A percentile compares a stretch with the other conserved stretches of the same genome.
These are phyloP conservation scores for Hycleus cichorii DNA, from an alignment of 1,140 invertebrate species.

Conservation along the genomic window DNA sequence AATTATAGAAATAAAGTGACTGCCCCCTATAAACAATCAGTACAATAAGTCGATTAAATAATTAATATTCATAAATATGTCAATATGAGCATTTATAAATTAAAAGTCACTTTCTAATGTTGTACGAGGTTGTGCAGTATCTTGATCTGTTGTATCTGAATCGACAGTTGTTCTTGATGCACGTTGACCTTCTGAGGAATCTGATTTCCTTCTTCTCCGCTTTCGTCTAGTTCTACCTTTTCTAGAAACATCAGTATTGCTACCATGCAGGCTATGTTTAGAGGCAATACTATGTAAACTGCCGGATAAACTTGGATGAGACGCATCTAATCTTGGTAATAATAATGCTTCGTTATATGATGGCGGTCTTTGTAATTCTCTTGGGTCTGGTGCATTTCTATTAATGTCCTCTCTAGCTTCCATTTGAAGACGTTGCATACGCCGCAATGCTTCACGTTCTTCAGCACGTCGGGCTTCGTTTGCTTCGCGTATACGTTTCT, in stretches of 20 bases:
- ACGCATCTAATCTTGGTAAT: constrained; percentile 55
- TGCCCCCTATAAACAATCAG: no score
- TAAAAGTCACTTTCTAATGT: constrained; percentile 33
- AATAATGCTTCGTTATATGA: constrained; percentile 66
- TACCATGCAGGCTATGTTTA: constrained; percentile 27
- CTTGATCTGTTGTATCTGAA: constrained; percentile 20
- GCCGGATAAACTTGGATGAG: constrained; percentile 51
- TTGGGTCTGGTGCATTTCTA: constrained; percentile 51
- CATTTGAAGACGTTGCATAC: constrained; percentile 54
- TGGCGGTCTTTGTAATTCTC: constrained; percentile 58
- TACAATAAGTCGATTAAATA: no score
- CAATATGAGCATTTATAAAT: constrained; percentile 2
- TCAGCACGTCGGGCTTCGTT: constrained; percentile 32
- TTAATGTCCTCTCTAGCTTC: constrained; percentile 41
- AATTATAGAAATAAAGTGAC: no score
- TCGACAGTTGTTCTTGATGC: constrained; percentile 23
- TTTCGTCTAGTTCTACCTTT: constrained; percentile 37
- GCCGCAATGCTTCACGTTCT: constrained; percentile 45
- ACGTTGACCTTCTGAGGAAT: constrained; percentile 21
- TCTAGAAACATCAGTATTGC: constrained; percentile 40
- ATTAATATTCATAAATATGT: background rate
- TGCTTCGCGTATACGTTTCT: constrained; percentile 39
- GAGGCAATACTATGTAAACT: constrained; percentile 41
- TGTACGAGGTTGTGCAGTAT: constrained; percentile 4
- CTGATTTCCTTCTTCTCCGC: constrained; percentile 36